A percentile compares a stretch with the other conserved stretches of the same genome.
These are phyloP conservation scores for Sterna hirundo DNA, from an alignment of 2,113 vertebrate species.

Conservation along the genomic window DNA sequence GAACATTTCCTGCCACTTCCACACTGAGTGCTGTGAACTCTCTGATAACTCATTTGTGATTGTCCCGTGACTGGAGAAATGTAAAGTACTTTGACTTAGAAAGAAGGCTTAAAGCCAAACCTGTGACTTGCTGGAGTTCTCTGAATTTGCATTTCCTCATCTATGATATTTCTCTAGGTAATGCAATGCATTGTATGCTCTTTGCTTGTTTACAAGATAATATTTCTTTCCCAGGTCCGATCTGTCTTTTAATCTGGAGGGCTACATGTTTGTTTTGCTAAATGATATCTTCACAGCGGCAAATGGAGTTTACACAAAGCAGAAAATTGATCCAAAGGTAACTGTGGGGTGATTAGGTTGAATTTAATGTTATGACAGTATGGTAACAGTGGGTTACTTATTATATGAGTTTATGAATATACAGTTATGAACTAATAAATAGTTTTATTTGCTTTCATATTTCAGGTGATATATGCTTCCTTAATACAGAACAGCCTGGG, in stretches of 20 bases:
- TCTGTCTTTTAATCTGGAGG: slow-evolving; percentile 86
- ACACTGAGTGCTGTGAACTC: neutral
- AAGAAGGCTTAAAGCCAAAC: neutral
- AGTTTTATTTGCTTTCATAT: neutral
- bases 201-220: neutral
- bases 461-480: neutral
- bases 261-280: slow-evolving; percentile 85
- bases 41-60: neutral
- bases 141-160: neutral
- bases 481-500: neutral
- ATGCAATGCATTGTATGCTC: neutral
- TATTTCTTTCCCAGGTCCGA: slow-evolving; percentile 81
- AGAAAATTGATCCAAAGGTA: slow-evolving; percentile 89
- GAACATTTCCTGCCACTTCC: neutral
- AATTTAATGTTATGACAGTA: neutral
- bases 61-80: neutral
- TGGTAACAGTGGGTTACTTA: neutral
- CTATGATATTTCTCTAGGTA: neutral
- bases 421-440: neutral
- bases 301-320: slow-evolving; percentile 88
- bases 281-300: slow-evolving; percentile 92
- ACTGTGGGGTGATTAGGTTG: neutral
- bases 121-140: neutral
- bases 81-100: neutral
- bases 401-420: neutral